Conservation (phyloP, 2,797 vertebrate species). For the Adelosebastes latens region DNA sequence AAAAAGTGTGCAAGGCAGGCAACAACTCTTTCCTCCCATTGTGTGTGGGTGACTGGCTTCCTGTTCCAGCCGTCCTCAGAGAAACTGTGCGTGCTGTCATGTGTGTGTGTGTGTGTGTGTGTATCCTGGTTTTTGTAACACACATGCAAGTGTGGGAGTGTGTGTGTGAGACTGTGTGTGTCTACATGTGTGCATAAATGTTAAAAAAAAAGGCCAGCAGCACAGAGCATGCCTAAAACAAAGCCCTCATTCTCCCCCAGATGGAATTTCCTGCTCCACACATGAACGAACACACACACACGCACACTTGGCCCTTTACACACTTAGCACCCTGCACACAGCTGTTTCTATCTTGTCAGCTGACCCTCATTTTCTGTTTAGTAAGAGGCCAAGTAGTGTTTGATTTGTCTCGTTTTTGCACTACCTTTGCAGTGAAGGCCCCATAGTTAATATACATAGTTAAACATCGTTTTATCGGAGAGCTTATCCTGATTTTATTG, state of each 20-base stretch:
- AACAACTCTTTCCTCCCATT: conserved; percentile 81
- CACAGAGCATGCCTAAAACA: conserved; percentile 69
- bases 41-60: conserved; percentile 66
- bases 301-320: conserved; percentile 39
- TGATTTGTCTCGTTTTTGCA: conserved; percentile 38
- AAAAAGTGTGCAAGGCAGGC: conserved; percentile 81
- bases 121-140: conserved; percentile 24
- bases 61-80: conserved; percentile 60
- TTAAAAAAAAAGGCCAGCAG: conserved; percentile 35
- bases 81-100: conserved; percentile 38
- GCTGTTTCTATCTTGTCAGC: conserved; percentile 74
- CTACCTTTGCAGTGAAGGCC: not conserved
- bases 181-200: conserved; percentile 43
- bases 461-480: not conserved
- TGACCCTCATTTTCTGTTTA: conserved; percentile 63
- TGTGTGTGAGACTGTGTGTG: conserved; percentile 18
- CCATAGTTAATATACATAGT: not conserved
- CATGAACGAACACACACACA: conserved; percentile 14
- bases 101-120: not conserved
- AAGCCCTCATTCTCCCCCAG: conserved; percentile 62
- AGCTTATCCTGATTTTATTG: not conserved
- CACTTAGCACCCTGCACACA: conserved; percentile 45
- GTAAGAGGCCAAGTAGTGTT: conserved; percentile 38
- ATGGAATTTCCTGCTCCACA: conserved; percentile 71
- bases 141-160: conserved; percentile 3